phyloP scores from a whole-genome alignment of 2,797 vertebrate genomes.

The Hydrolagus colliei region DNA sequence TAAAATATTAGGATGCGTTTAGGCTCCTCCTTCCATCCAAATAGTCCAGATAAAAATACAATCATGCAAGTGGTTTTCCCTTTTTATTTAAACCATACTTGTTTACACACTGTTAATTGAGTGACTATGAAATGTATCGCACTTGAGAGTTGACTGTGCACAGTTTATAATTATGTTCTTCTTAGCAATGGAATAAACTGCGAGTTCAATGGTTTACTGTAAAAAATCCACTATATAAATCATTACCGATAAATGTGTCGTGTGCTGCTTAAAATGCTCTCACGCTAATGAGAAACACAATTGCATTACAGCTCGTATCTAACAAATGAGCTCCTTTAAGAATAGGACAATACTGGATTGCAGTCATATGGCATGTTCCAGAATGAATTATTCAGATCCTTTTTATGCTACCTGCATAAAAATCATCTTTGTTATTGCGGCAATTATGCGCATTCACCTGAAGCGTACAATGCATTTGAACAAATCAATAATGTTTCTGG shows the following conservation, averaged over 20 bases:
- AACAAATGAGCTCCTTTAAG: neutral
- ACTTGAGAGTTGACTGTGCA: no score
- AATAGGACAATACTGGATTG: neutral
- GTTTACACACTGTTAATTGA: no score
- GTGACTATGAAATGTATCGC: no score
- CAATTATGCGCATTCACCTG: neutral
- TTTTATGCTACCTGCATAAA: neutral
- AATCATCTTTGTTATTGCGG: neutral
- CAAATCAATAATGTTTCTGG: neutral
- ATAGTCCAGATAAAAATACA: no score
- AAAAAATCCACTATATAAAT: neutral
- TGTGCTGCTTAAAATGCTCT: neutral
- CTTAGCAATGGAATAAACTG: neutral
- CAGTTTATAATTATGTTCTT: neutral
- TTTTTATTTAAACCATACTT: no score
- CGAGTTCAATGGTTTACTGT: neutral
- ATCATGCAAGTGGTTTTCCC: no score
- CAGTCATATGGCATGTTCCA: neutral
- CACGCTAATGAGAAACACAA: constrained; percentile 20
- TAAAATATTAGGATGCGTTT: no score
- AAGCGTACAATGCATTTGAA: neutral
- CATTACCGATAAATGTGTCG: constrained; percentile 3
- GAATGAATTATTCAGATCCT: constrained; percentile 14
- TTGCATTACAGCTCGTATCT: constrained; percentile 5
- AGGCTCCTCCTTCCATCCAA: no score